Base-by-base conservation (phyloP, 2,888 invertebrate species). In the Patella ulyssiponensis region DNA sequence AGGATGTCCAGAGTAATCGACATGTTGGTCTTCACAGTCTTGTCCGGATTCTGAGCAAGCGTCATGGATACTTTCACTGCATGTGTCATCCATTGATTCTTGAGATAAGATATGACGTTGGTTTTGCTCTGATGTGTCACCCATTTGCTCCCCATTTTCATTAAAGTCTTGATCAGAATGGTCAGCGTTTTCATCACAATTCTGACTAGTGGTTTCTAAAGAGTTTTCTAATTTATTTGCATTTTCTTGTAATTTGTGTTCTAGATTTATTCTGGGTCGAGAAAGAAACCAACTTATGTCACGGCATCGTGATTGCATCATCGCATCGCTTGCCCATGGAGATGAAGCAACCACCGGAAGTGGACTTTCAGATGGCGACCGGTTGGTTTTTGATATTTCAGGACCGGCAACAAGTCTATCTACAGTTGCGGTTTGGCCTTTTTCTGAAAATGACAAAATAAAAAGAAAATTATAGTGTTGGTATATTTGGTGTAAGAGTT, bases 11-110 rank as follows among this genome's bases (percentile, higher is more conserved):
- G 69, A 56, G 23, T 69, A 69, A 27, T 75, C 75, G n/a, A 52
- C 70, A 20, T 69, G 53, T 52, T 75, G 75, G n/a, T 54, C 69
- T 75, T 75, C 70, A 54, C 52, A 53, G 75, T 75, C 75, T 33
- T 75, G 64, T 23, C 64, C 64, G 11, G 64, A 64, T 64, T 64
- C 64, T 64, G 64, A 64, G 64, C 64, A 64, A 20, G 54, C 27
- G 54, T 75, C 70, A 54, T 73, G 53, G 17, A 44, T 11, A 44
- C 51, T 52, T 73, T 52, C 54, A 17, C 52, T 54, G 17, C 23
- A 51, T 11, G 51, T 54, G 73, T 54, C 54, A 15, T 54, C 51
- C 52, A 44, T 17, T 14, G 53, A 53, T 51, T 73, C 73, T 44
- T 73, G 23, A 14, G 73, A 23, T n/a, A 23, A 54, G 17, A 53